Base-by-base conservation (phyloP, 1,140 invertebrate species). In the Asobara japonica region DNA sequence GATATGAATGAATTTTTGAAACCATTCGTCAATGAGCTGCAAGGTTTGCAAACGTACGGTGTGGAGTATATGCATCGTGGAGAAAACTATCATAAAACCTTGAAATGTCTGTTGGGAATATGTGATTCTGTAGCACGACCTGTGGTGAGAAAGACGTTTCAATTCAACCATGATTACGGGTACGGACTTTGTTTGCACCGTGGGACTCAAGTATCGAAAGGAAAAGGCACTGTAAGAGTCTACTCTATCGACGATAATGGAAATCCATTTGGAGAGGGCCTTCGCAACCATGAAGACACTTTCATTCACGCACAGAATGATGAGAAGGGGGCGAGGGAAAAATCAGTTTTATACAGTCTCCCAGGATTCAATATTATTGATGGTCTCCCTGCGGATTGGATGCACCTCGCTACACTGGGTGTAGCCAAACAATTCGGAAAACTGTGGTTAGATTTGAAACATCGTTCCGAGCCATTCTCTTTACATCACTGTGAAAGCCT, bases 391-490 rank as follows among this genome's bases (percentile, higher is more conserved):
- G 41, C 31, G 22, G 81, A 82, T 70, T 78, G 78, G 73, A 81
- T 82, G 79, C 80, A 82, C 31, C 61, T 56, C 25, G 73, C 80
- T 36, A 20, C 38, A 33, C 72, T 80, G 16, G 79, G 78, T 10
- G 65, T 79, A 3, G 71, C 60, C 18, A 30, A 62, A 0, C 71
- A 72, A 33, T 61, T 77, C n/a, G 70, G 69, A 5, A 45, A 61
- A 6, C 72, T 77, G 31, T 81, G 71, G 77, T 79, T 81, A 71
- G 67, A 79, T 66, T 62, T 67, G 7, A 1, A 0, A 48, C 69
- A 78, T 70, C 30, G 33, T 56, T 48, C 45, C 8, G 64, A 74
- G 38, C 7, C 56, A 3, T 80, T 70, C 71, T 81, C 79, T 56
- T 73, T 80, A 30, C 70, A 71, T 65, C 30, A 36, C 48, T 11